Base-by-base conservation (phyloP, 2,113 vertebrate species). In the Sciurus niger region DNA sequence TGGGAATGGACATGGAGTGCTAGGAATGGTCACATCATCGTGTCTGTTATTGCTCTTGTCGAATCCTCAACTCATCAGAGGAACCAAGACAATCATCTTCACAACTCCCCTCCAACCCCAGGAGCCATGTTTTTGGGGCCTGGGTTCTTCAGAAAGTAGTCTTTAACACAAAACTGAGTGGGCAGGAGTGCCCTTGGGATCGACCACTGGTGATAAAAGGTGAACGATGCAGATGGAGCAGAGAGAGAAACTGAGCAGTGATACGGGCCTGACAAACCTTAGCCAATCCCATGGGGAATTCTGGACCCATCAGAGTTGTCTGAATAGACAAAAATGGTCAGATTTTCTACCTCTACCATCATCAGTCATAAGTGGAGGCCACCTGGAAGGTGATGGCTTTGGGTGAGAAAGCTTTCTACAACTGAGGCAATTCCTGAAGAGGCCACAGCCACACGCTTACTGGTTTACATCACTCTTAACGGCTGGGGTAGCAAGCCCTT, bases 401-500 rank as follows among this genome's bases (percentile, higher is more conserved):
- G 22, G 22, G 12, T 4, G 18, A 67, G 58, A 37, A 60, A 46
- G 18, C 73, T 80, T 43, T 63, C 76, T 55, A 8, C 0, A 7
- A 12, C 43, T 22, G 14, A 80, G 40, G 70, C n/a, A 14, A 2
- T 22, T 73, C 63, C 18, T 65, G 53, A 32, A 46, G 32, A 43
- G 40, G 8, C 32, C 12, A 7, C 0, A 0, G 10, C 20, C 84
- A 30, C 40, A 63, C 24, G 40, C 8, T 13, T 0, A 30, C 24
- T 77, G 70, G 34, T 46, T 51, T 79, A 34, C 18, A 2, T 12
- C 28, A 46, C 20, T 48, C 20, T 12, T 2, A 7, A 6, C 20
- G 48, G 40, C 55, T 60, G 46, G 76, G 13, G 4, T 4, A 79
- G 22, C 30, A 46, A 2, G 0, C 73, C 40, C 25, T 82, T 74